Evolutionary conservation across 1,140 invertebrate genomes (phyloP), one percentile per base, ranked within the genome.

Genomic region (Drosophila athabasca): DNA sequence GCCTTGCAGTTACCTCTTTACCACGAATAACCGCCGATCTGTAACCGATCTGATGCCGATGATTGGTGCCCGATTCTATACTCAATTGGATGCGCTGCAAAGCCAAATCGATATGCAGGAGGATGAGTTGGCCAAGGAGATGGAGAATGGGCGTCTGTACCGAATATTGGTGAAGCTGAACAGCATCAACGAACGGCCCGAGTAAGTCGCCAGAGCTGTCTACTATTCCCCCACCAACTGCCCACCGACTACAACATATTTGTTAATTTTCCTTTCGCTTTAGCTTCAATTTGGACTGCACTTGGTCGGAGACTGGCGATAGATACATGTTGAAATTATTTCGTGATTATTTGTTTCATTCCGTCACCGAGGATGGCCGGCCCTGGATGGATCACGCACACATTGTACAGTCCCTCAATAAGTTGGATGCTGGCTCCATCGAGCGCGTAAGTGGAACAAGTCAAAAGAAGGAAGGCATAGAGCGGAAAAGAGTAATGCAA

Each of bases 21-120:
- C 96, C 11, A 94, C 93, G 76, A 90, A 93, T 44, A 85, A 95
- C 94, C 92, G 95, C 75, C 95, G 96, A 81, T 96, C 94, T 73
- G 96, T 99, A 15, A 98, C 97, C 76, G 98, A 99, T 93, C 94
- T 99, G 66, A 99, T 99, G 98, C 98, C 98, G 8, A 99, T 99
- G 97, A 99, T 99, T 85, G 98, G 98, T 41, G 98, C 98, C 7
- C 93, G 98, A 67, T 99, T 99, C 92, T 99, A 99, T 91, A 97
- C 96, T 3, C 97, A 99, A 92, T 93, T 99, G 75, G 98, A 99
- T 92, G 95, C 96, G 3, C 94, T 97, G 6, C 97, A 98, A 84
- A 93, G 96, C 44, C 95, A 96, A 54, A 95, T 95, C 24, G 98
- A 99, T 91, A 94, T 96, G 15, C 93, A 99, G 48, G 97, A 99